A percentile compares a stretch with the other conserved stretches of the same genome.
Evolutionary conservation across 1,140 invertebrate genomes (phyloP).

Genomic region (Drosophila trapezifrons): DNA sequence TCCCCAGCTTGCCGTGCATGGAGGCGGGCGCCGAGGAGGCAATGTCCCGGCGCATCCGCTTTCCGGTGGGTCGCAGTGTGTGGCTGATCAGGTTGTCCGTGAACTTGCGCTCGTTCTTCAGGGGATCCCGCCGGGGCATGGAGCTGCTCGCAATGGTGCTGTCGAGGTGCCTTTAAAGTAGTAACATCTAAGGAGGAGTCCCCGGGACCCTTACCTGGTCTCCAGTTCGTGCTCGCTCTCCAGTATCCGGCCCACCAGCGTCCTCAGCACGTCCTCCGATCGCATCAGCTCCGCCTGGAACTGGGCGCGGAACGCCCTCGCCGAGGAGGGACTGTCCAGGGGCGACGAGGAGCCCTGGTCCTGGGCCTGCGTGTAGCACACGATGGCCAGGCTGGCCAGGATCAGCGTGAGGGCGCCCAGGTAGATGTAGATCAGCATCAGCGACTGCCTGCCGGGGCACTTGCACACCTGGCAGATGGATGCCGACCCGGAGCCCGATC

Average conservation of each 20-base stretch:
- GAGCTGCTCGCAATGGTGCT: not conserved
- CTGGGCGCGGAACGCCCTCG: slow-evolving; percentile 33
- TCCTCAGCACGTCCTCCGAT: slow-evolving; percentile 56
- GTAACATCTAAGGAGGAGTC: not conserved
- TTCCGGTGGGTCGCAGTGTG: slow-evolving; percentile 7
- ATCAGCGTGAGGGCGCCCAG: slow-evolving; percentile 69
- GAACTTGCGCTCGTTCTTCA: slow-evolving; percentile 66
- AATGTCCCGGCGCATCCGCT: slow-evolving; percentile 58
- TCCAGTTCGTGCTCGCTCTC: slow-evolving; percentile 36
- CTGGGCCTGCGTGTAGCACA: slow-evolving; percentile 70
- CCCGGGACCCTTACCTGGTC: slow-evolving; percentile 16
- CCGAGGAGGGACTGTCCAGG: not conserved
- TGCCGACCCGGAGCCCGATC: not conserved
- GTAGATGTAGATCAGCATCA: slow-evolving; percentile 71
- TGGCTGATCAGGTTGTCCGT: slow-evolving; percentile 57
- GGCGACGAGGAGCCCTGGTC: not conserved
- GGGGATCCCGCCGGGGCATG: slow-evolving; percentile 15
- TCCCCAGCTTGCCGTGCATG: slow-evolving; percentile 61
- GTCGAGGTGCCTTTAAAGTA: not conserved
- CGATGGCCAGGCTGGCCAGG: slow-evolving; percentile 67
- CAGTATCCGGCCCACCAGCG: slow-evolving; percentile 49
- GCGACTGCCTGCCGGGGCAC: slow-evolving; percentile 25
- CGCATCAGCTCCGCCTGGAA: slow-evolving; percentile 54
- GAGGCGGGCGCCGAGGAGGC: slow-evolving; percentile 54
- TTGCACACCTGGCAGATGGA: slow-evolving; percentile 10